These are phyloP conservation scores for Meloidogyne hapla DNA, from an alignment of 1,140 invertebrate species.

Conservation along the genomic window DNA sequence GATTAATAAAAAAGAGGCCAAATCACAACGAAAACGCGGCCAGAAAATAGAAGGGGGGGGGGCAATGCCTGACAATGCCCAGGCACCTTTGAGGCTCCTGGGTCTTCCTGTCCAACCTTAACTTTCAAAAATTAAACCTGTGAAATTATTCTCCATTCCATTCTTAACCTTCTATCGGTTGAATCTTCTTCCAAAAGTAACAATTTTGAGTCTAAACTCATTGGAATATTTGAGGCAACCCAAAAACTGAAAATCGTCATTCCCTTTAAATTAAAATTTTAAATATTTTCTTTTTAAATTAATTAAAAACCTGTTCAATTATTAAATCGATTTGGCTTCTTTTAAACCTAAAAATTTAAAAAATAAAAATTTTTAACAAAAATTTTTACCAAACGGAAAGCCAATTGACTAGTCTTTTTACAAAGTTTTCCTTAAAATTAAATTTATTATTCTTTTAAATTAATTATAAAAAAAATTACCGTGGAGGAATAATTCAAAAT, in stretches of 20 bases:
- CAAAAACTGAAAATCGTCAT: conserved; percentile 33
- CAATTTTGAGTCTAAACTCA: conserved; percentile 28
- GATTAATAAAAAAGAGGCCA: too few species aligned
- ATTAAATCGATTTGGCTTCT: conserved; percentile 21
- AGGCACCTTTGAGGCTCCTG: too few species aligned
- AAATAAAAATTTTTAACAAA: background rate
- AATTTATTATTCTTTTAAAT: background rate
- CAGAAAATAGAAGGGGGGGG: too few species aligned
- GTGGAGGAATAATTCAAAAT: conserved; percentile 18
- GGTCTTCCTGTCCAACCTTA: background rate
- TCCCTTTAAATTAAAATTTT: conserved; percentile 10
- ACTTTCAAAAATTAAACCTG: too few species aligned
- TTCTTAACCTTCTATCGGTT: conserved; percentile 18
- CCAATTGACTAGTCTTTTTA: conserved; percentile 11
- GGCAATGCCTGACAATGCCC: too few species aligned
- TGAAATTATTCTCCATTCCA: conserved; percentile 29
- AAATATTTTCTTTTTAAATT: background rate
- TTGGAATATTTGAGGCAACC: conserved; percentile 32
- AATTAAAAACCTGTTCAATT: conserved; percentile 7
- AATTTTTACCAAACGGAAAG: conserved; percentile 11
- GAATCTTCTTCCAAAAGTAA: conserved; percentile 26
- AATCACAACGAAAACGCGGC: too few species aligned
- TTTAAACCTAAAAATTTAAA: conserved; percentile 20
- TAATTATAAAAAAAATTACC: conserved; percentile 8
- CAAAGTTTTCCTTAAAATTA: background rate